These are phyloP conservation scores for Tilapia sparmanii DNA, from an alignment of 2,113 vertebrate genomes.

Conservation along the genomic window DNA sequence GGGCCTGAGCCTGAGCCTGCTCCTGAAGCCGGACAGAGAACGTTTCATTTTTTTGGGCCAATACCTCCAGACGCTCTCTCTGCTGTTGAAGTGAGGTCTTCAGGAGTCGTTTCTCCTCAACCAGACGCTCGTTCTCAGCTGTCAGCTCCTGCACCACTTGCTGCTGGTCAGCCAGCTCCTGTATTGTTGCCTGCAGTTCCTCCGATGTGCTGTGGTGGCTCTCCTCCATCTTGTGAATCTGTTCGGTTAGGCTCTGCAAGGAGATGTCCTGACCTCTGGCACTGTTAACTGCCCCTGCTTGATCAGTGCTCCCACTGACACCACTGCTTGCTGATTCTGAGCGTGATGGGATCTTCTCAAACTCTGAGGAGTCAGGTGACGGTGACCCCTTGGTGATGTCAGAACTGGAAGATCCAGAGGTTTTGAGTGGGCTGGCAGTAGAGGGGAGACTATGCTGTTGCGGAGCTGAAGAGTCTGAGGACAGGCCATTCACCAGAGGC, in stretches of 20 bases:
- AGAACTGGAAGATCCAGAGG: constrained; percentile 80
- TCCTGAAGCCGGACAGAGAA: constrained; percentile 80
- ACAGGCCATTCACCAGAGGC: constrained; percentile 47
- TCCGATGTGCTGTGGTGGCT: constrained; percentile 92
- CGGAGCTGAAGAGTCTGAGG: constrained; percentile 16
- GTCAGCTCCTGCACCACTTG: constrained; percentile 94
- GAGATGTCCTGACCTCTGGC: constrained; percentile 70
- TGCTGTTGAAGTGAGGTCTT: constrained; percentile 90
- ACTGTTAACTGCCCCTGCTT: constrained; percentile 12
- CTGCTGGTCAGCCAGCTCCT: constrained; percentile 92
- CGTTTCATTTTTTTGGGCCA: constrained; percentile 87
- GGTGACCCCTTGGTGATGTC: constrained; percentile 86
- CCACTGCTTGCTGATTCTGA: constrained; percentile 75
- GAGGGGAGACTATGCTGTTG: constrained; percentile 31
- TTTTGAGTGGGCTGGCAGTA: constrained; percentile 59
- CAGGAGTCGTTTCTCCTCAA: constrained; percentile 84
- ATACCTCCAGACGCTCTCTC: constrained; percentile 82
- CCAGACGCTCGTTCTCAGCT: constrained; percentile 87
- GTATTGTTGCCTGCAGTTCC: constrained; percentile 91
- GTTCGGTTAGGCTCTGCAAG: constrained; percentile 82
- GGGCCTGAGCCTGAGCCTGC: constrained; percentile 72
- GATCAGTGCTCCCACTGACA: constrained; percentile 52
- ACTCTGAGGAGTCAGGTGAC: constrained; percentile 85
- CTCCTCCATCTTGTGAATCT: constrained; percentile 95
- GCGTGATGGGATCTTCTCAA: constrained; percentile 85